These are phyloP conservation scores for Acanthopleura granulata DNA, from an alignment of 2,888 invertebrate species.

Conservation along the genomic window DNA sequence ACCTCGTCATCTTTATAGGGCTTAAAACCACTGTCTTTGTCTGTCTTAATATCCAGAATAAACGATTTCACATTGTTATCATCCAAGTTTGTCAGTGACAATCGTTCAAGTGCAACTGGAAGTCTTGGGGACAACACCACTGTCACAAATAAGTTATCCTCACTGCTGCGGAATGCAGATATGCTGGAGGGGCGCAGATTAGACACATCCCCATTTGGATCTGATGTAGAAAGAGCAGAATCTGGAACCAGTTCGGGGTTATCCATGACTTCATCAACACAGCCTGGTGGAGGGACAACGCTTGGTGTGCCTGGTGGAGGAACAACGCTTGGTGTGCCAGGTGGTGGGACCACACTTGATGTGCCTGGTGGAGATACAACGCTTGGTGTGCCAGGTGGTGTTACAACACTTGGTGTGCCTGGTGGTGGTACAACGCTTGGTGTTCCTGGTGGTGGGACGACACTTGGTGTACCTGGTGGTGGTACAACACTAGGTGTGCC, in stretches of 20 bases:
- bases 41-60: background rate
- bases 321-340: background rate
- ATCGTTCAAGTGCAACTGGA: background rate
- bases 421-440: background rate
- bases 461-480: background rate
- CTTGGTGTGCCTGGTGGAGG: background rate
- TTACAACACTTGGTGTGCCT: slow-evolving; percentile 4
- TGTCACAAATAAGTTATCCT: background rate
- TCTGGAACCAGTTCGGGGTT: background rate
- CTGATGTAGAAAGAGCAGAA: background rate
- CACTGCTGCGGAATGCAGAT: background rate
- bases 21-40: background rate
- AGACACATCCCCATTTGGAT: background rate
- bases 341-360: background rate
- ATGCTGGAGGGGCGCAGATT: background rate
- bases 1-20: background rate
- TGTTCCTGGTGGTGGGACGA: background rate
- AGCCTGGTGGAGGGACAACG: background rate
- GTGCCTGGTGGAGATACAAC: background rate
- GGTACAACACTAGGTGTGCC: background rate
- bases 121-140: background rate
- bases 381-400: background rate
- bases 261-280: background rate
- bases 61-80: background rate
- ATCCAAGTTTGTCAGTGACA: background rate